These are phyloP conservation scores for Cyclura pinguis DNA, from an alignment of 2,797 vertebrate species.

Conservation along the genomic window DNA sequence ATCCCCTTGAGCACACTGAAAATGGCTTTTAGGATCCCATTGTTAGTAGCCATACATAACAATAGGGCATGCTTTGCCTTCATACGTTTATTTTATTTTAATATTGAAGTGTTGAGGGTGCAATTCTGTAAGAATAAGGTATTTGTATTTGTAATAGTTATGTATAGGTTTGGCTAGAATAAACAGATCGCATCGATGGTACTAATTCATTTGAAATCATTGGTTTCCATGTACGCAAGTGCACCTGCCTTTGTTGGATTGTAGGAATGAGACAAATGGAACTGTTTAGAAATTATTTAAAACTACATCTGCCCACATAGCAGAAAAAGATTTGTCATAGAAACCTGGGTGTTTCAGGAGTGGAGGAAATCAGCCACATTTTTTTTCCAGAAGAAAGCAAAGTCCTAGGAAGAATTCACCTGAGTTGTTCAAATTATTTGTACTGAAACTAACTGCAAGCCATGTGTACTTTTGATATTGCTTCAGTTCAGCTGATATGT, in stretches of 20 bases:
- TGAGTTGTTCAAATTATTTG: not conserved
- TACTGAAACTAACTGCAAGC: slow-evolving; percentile 39
- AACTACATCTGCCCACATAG: not conserved
- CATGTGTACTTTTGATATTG: slow-evolving; percentile 6
- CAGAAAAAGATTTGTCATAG: not conserved
- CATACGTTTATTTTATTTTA: too few relatives aligned
- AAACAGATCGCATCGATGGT: not conserved
- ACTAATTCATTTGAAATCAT: not conserved
- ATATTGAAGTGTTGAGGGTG: not conserved
- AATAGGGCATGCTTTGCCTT: not conserved
- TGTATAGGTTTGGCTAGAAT: not conserved
- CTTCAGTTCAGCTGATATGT: slow-evolving; percentile 39
- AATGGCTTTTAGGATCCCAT: not conserved
- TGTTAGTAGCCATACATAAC: not conserved
- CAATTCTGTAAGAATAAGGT: not conserved
- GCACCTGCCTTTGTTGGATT: not conserved
- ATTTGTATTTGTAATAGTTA: not conserved
- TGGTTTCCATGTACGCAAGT: not conserved
- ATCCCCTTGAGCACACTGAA: not conserved
- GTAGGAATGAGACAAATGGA: not conserved
- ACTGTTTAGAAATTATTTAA: slow-evolving; percentile 18
- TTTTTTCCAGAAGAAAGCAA: not conserved
- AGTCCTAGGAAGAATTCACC: not conserved
- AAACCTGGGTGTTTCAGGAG: slow-evolving; percentile 1
- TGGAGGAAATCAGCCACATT: not conserved